A percentile compares a stretch with the other conserved stretches of the same genome.
These are phyloP conservation scores for Mobula birostris DNA, from an alignment of 2,113 vertebrate genomes.

Conservation along the genomic window DNA sequence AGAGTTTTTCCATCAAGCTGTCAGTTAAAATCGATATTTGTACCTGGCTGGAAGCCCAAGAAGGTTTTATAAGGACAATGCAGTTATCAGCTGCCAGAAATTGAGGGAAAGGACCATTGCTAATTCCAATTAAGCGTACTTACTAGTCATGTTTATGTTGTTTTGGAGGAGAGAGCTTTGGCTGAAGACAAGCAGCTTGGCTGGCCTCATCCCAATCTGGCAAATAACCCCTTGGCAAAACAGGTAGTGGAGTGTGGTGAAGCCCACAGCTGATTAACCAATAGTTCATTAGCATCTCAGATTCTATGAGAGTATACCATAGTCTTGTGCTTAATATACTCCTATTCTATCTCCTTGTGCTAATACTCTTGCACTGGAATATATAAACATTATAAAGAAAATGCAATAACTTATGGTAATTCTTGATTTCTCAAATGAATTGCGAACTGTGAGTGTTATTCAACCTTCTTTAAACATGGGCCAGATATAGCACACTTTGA, in stretches of 20 bases:
- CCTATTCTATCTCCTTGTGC: neutral
- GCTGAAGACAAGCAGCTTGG: neutral
- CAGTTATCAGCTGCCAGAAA: neutral
- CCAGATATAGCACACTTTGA: neutral
- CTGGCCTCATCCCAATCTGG: neutral
- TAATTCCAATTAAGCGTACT: neutral
- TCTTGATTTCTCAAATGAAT: neutral
- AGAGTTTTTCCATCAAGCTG: too few species aligned
- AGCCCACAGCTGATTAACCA: neutral
- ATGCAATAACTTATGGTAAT: neutral
- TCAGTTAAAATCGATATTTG: too few species aligned
- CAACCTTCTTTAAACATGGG: neutral
- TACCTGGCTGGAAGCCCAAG: neutral
- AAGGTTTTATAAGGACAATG: neutral
- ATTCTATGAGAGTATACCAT: too few species aligned
- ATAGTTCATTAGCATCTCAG: neutral
- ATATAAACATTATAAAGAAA: neutral
- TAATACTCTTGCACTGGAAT: neutral
- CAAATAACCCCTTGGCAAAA: neutral
- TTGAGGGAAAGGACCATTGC: neutral
- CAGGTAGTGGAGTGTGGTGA: neutral
- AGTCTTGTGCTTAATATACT: neutral
- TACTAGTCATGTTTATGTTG: neutral
- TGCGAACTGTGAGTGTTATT: neutral
- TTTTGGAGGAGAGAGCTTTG: neutral